These are phyloP conservation scores for Champsocephalus gunnari DNA, from an alignment of 2,797 vertebrate species.

Conservation along the genomic window DNA sequence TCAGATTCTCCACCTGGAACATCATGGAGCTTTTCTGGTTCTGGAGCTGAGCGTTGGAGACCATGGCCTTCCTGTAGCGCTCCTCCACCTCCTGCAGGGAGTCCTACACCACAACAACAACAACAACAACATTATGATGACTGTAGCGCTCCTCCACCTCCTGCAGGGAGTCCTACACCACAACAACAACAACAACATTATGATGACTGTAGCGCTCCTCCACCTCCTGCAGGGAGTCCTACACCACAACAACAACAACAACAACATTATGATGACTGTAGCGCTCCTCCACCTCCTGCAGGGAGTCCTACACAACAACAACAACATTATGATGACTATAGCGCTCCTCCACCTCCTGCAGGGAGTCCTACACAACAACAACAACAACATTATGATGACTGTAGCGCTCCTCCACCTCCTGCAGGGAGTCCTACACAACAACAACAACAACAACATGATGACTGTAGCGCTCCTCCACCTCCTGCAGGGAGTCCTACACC, in stretches of 20 bases:
- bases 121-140: not conserved
- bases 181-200: too few species aligned
- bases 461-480: conserved; percentile 92
- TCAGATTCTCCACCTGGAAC: conserved; percentile 93
- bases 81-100: conserved; percentile 90
- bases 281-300: conserved; percentile 91
- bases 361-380: conserved; percentile 85
- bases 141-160: conserved; percentile 92
- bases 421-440: conserved; percentile 87
- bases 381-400: conserved; percentile 58
- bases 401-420: conserved; percentile 92
- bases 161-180: conserved; percentile 87
- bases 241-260: not conserved
- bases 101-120: conserved; percentile 80
- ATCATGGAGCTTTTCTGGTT: conserved; percentile 94
- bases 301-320: conserved; percentile 85
- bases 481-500: conserved; percentile 89
- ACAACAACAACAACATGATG: too few species aligned
- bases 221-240: conserved; percentile 91
- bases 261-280: conserved; percentile 76
- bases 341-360: conserved; percentile 91
- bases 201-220: conserved; percentile 90
- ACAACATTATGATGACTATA: conserved; percentile 76
- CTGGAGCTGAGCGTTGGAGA: conserved; percentile 95
- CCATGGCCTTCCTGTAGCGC: conserved; percentile 93